Evolutionary conservation across 2,113 vertebrate genomes (phyloP).

Genomic region (Hiodon alosoides): DNA sequence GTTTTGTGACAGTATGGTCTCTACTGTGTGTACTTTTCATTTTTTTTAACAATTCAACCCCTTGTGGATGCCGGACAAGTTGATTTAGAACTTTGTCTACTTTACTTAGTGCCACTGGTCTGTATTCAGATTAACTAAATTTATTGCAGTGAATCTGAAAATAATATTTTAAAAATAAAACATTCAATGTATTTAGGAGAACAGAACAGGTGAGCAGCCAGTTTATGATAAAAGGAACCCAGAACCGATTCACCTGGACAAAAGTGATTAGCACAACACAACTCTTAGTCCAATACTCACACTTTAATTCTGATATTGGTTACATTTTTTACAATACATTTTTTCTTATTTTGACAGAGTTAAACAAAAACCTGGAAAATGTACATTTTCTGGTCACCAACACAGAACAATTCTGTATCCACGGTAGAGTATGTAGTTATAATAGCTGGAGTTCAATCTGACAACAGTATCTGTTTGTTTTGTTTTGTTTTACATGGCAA

Average conservation of each 20-base stretch:
- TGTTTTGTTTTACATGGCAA: conserved; percentile 86
- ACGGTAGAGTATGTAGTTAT: conserved; percentile 69
- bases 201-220: neutral
- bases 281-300: conserved; percentile 48
- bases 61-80: no score
- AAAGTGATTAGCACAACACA: neutral
- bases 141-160: neutral
- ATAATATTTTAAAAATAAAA: neutral
- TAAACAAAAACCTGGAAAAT: conserved; percentile 83
- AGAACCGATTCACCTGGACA: neutral
- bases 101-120: neutral
- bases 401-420: conserved; percentile 63
- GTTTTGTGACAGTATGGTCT: no score
- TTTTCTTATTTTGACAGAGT: conserved; percentile 62
- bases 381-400: conserved; percentile 76
- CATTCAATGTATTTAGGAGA: neutral
- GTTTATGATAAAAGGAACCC: no score
- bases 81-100: no score
- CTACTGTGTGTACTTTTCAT: no score
- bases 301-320: conserved; percentile 55
- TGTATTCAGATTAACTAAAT: neutral
- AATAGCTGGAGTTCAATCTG: conserved; percentile 46
- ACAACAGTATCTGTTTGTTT: conserved; percentile 36
- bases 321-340: conserved; percentile 45
- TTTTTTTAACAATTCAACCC: no score